phyloP scores from a whole-genome alignment of 2,888 invertebrate genomes.

The Malthinus seriepunctatus region DNA sequence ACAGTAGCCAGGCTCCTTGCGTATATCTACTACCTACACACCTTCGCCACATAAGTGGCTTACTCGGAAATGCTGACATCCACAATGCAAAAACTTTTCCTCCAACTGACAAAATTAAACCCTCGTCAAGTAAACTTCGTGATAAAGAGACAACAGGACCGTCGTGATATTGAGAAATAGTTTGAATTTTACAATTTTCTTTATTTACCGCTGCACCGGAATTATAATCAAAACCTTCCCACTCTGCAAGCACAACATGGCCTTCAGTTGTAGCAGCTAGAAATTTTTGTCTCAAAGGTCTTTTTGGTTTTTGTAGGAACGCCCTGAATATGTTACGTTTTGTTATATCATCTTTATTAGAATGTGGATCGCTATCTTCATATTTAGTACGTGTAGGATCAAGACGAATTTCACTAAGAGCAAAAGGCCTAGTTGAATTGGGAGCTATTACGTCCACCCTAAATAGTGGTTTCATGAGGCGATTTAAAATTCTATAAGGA shows the following conservation, averaged over 20 bases:
- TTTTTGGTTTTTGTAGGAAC: conserved; percentile 12
- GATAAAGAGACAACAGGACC: conserved; percentile 66
- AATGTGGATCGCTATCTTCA: conserved; percentile 36
- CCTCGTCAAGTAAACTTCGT: conserved; percentile 65
- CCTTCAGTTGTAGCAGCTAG: conserved; percentile 45
- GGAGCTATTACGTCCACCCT: conserved; percentile 54
- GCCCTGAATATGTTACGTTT: conserved; percentile 28
- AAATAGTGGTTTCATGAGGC: conserved; percentile 66
- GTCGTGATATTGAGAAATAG: too few relatives aligned
- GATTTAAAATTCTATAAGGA: conserved; percentile 62
- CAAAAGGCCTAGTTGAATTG: conserved; percentile 42
- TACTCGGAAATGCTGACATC: too few relatives aligned
- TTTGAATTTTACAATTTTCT: conserved; percentile 57
- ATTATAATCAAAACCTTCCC: conserved; percentile 69
- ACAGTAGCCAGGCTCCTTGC: conserved; percentile 73
- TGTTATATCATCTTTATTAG: conserved; percentile 10
- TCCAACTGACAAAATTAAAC: conserved; percentile 63
- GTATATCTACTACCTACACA: conserved; percentile 64
- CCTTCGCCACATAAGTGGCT: conserved; percentile 72
- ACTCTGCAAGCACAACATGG: conserved; percentile 51
- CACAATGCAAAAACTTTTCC: conserved; percentile 50
- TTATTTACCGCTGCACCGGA: conserved; percentile 64
- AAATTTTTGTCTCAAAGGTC: conserved; percentile 32
- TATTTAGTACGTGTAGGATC: conserved; percentile 52
- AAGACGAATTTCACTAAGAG: conserved; percentile 48